Evolutionary conservation across 1,140 invertebrate genomes (phyloP).

Genomic region (Drosophila baimaii): DNA sequence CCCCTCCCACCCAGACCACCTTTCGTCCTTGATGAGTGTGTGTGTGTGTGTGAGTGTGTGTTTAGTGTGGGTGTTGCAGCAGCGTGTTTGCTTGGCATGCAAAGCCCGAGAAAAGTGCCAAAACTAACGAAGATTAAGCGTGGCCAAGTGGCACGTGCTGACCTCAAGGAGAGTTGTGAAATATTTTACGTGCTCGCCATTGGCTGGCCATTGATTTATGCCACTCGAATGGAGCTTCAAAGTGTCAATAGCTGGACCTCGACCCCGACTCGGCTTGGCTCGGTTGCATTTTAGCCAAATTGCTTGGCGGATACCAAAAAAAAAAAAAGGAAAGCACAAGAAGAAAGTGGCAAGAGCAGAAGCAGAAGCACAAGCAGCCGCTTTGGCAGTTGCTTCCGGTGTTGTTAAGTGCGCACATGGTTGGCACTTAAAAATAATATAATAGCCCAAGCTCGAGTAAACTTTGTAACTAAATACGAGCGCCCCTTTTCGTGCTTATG

Average conservation of each 20-base stretch:
- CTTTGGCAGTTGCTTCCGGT: constrained; percentile 63
- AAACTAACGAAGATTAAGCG: constrained; percentile 80
- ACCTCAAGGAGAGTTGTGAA: constrained; percentile 70
- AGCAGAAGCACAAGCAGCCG: constrained; percentile 25
- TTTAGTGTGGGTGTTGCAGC: constrained; percentile 1
- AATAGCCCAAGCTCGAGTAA: constrained; percentile 78
- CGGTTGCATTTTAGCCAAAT: constrained; percentile 79
- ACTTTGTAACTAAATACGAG: constrained; percentile 82
- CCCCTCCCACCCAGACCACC: constrained; percentile 2
- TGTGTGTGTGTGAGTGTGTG: constrained; percentile 8
- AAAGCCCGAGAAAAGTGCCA: constrained; percentile 77
- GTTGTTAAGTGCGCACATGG: constrained; percentile 78
- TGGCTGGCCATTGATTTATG: constrained; percentile 80
- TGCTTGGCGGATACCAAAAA: constrained; percentile 42
- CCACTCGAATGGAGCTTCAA: constrained; percentile 77
- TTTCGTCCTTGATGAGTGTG: not conserved
- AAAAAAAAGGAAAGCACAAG: not conserved
- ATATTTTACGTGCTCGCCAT: constrained; percentile 77
- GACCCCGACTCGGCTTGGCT: constrained; percentile 22
- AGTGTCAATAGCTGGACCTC: constrained; percentile 70
- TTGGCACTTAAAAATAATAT: constrained; percentile 79
- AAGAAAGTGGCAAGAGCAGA: constrained; percentile 15
- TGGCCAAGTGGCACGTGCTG: constrained; percentile 76
- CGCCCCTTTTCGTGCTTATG: constrained; percentile 58
- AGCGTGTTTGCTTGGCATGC: constrained; percentile 74